These are phyloP conservation scores for Megalops atlanticus DNA, from an alignment of 2,113 vertebrate species.

Conservation along the genomic window DNA sequence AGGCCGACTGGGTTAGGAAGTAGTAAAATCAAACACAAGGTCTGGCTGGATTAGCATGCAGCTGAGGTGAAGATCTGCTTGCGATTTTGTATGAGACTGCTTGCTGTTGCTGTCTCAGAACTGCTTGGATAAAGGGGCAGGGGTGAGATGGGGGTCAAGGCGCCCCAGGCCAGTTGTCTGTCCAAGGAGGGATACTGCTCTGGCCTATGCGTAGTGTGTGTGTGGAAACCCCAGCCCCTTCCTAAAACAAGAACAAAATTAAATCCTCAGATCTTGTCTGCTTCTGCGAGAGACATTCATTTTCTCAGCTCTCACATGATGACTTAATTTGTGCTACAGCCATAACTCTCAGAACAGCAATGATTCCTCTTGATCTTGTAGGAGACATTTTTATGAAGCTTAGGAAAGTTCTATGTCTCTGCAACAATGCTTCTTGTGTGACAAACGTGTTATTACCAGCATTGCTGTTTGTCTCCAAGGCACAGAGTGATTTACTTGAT, in stretches of 20 bases:
- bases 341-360: too few relatives aligned
- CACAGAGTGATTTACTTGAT: too few relatives aligned
- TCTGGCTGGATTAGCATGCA: neutral
- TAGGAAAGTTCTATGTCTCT: too few relatives aligned
- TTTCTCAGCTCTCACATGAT: too few relatives aligned
- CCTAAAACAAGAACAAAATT: neutral
- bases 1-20: too few relatives aligned
- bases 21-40: neutral
- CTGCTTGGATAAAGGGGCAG: neutral
- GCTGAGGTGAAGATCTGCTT: neutral
- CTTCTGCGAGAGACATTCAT: neutral
- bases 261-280: neutral
- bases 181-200: neutral
- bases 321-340: too few relatives aligned
- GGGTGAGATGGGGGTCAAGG: neutral
- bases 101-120: neutral
- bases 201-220: neutral
- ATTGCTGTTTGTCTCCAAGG: too few relatives aligned
- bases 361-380: too few relatives aligned
- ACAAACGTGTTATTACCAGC: too few relatives aligned
- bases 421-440: too few relatives aligned
- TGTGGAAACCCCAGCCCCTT: neutral
- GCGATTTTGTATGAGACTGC: neutral
- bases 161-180: neutral
- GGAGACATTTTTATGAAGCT: too few relatives aligned